Base-by-base conservation (phyloP, 2,888 invertebrate genomes). In the Augochlorella aurata region DNA sequence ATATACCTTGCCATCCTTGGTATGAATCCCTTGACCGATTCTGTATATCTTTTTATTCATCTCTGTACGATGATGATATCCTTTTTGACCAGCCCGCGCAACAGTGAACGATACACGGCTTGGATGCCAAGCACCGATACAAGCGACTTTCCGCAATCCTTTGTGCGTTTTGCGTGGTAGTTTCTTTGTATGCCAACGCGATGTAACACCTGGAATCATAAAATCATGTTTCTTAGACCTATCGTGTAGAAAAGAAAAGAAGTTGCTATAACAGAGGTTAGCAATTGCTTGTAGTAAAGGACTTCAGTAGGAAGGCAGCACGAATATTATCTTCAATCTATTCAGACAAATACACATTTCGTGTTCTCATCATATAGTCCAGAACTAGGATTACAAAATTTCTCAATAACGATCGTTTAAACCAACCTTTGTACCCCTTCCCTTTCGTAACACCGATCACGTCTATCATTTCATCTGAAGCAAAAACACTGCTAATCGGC, bases 41-140 rank as follows among this genome's bases (percentile, higher is more conserved):
- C 99, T 97, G 95, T 99, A 99, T 92, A 99, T 99, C 94, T 99
- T 99, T 95, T 99, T 99, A 96, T 99, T 99, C 96, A 99, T 98
- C 94, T 99, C 99, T 73, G 99, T 99, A 94, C 99, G 97, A 94
- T 99, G 99, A 94, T 99, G 99, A 95, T 99, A 99, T 91, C 99
- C 99, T 94, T 99, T 99, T 94, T 99, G 99, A 96, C 99, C 99
- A 94, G 99, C 99, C 95, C 99, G 97, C 81, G 99, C 99, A 71
- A 99, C 99, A 81, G 99, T 98, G 95, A 98, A 99, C 91, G 98
- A 98, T 52, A 99, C 99, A 94, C 99, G 96, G 92, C 98, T 98
- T 89, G 99, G 99, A 99, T 99, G 99, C 99, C 99, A 99, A 4
- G 99, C 99, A 94, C 99, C 99, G 95, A 99, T 99, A 97, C 99